Evolutionary conservation across 2,888 invertebrate genomes (phyloP), one percentile per base, ranked within the genome.

Genomic region (Pristionchus mayeri): DNA sequence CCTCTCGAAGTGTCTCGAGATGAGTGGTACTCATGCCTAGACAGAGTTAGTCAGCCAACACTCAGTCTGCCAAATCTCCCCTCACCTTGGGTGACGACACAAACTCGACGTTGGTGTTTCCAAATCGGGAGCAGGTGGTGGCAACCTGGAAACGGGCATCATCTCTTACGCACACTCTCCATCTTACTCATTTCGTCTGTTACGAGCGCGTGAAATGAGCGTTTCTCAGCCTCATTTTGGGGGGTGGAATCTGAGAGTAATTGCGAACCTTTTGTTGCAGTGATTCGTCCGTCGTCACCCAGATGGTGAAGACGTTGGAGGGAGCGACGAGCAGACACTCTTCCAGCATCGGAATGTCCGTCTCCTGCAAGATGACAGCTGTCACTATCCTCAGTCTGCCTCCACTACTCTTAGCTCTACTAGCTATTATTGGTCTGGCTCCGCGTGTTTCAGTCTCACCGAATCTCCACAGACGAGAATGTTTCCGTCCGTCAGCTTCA

Each of bases 301-400:
- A 91, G 52, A 91, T 89, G 9, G 91, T 90, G 86, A 87, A 90
- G 21, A 89, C 89, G 16, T 87, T 88, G 0, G 85, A 44, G 4
- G 88, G 88, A 27, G 90, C 87, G 6, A 87, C 81, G n/a, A 86
- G 86, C 54, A 91, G 85, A 80, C 90, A 90, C 84, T 90, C 90
- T 71, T 90, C 89, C n/a, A 91, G 86, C 91, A 91, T 91, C n/a
- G 91, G 90, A 79, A 91, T 86, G 79, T 91, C 91, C 3, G 90
- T 88, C 60, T 90, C 91, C 82, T 82, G 48, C 2, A 82, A 4
- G 24, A 18, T 27, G 21, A 21, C 0, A 40, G 3, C 11, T 3
- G 37, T 13, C 67, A 34, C 18, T 67, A 34, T 37, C 37, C 57
- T 67, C 67, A 27, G 34, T 63, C 67, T n/a, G n/a, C n/a, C n/a